These are phyloP conservation scores for Nemotelus pantherinus DNA, from an alignment of 2,888 invertebrate species.

Conservation along the genomic window DNA sequence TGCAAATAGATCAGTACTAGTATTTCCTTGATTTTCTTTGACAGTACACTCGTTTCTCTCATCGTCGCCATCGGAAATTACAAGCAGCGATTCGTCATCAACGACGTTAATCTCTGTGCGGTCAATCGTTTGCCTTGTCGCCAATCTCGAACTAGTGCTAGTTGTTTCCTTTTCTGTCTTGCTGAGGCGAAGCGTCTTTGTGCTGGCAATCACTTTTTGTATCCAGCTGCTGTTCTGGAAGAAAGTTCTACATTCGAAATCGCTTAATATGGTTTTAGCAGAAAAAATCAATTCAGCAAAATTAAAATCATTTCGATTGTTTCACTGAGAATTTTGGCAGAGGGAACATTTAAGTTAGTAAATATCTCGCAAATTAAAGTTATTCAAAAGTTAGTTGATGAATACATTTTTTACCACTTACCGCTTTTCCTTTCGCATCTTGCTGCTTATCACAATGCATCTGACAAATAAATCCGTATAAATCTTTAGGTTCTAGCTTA, in stretches of 20 bases:
- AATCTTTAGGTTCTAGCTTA: slow-evolving; percentile 61
- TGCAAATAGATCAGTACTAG: slow-evolving; percentile 36
- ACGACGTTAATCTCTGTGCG: neutral
- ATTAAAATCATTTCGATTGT: neutral
- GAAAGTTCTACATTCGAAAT: neutral
- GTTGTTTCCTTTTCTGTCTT: neutral
- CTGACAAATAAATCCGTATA: slow-evolving; percentile 68
- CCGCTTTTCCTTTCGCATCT: slow-evolving; percentile 25
- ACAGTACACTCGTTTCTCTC: neutral
- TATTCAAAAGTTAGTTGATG: neutral
- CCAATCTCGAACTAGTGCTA: slow-evolving; percentile 1
- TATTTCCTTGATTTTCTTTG: slow-evolving; percentile 7
- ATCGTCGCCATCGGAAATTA: neutral
- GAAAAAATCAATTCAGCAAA: neutral
- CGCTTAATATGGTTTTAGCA: neutral
- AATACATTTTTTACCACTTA: slow-evolving; percentile 19
- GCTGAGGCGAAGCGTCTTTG: neutral
- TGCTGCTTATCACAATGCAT: slow-evolving; percentile 62
- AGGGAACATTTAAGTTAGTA: neutral
- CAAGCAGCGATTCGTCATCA: neutral
- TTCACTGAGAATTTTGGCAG: neutral
- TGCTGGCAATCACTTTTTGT: slow-evolving; percentile 11
- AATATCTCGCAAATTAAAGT: neutral
- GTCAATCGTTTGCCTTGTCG: neutral
- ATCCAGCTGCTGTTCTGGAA: slow-evolving; percentile 40